Evolutionary conservation across 1,140 invertebrate species (phyloP), one percentile per base, ranked within the genome.

Genomic region (Nasonia giraulti): DNA sequence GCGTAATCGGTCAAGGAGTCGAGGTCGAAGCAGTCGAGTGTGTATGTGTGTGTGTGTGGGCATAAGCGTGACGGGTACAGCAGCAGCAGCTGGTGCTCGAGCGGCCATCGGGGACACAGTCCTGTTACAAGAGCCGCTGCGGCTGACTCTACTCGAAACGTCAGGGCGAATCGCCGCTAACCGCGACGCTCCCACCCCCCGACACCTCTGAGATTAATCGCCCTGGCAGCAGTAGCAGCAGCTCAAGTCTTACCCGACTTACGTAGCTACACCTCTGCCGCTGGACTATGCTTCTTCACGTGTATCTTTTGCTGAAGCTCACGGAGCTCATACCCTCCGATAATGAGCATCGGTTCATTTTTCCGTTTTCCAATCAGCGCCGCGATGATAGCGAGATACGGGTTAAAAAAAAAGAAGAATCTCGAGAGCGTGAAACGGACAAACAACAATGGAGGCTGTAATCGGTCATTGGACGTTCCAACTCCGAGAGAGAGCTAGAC

Each of bases 401-500:
- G 4, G 6, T 14, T 7, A 17, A 62, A 44, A 17, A 27, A 31
- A 71, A 33, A 62, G 33, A 6, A 1, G 6, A 7, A 62, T 20
- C 6, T 1, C 23, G 2, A 68, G 66, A 68, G 68, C 55, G 68
- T 10, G 68, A 71, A 71, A n/a, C 62, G 3, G 62, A 20, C n/a
- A n/a, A n/a, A 71, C 23, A 71, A 71, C 23, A 71, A 71, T 71
- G 23, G 68, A 71, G 27, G 68, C 68, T 69, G 79, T 40, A 73
- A 73, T 81, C 40, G 79, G 40, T 81, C 68, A 73, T 71, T 73
- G 79, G 40, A 12, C 14, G 79, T 73, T 73, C 8, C 33, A 44
- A 1, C 68, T 81, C 10, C 23, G 23, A 77, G 17, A 12, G 23
- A 77, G 17, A 23, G n/a, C 62, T 5, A 50, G 76, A 62, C 10